Percentiles rank a stretch among this genome's conserved stretches.
These are phyloP conservation scores for Caenorhabditis sp. DNA, from an alignment of 2,888 invertebrate species.

Conservation along the genomic window DNA sequence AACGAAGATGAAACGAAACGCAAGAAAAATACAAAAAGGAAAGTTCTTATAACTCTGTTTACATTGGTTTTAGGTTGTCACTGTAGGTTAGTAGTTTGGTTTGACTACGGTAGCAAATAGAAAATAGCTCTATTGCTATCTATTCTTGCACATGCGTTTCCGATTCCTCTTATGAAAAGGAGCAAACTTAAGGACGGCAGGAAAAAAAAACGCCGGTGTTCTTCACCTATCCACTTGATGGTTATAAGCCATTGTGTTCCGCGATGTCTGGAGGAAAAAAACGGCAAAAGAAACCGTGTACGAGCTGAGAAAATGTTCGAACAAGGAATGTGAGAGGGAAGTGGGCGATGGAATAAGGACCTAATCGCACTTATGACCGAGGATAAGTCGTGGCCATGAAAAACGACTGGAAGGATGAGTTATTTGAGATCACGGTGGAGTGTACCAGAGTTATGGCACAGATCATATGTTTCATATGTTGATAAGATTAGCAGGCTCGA, in stretches of 20 bases:
- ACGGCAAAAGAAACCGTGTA: slow-evolving; percentile 17
- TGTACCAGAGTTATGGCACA: background rate
- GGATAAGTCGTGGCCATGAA: background rate
- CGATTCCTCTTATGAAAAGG: slow-evolving; percentile 35
- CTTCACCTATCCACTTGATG: slow-evolving; percentile 51
- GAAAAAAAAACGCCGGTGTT: slow-evolving; percentile 31
- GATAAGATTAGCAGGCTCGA: background rate
- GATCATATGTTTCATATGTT: background rate
- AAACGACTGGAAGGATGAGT: background rate
- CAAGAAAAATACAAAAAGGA: background rate
- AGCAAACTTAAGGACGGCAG: slow-evolving; percentile 32
- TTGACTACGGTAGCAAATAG: background rate
- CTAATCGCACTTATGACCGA: background rate
- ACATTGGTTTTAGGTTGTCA: slow-evolving; percentile 31
- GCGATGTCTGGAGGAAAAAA: slow-evolving; percentile 8
- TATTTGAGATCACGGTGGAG: background rate
- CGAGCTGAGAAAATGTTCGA: slow-evolving; percentile 8
- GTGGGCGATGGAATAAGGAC: background rate
- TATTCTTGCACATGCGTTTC: slow-evolving; percentile 18
- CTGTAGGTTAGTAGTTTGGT: slow-evolving; percentile 25
- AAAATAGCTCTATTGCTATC: no score
- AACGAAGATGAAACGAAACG: slow-evolving; percentile 1
- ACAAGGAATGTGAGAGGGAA: background rate
- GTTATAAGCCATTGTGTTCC: slow-evolving; percentile 55
- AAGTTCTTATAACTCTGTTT: slow-evolving; percentile 6